Evolutionary conservation across 2,113 vertebrate genomes (phyloP), one percentile per base, ranked within the genome.

Genomic region (Scolopax mira): DNA sequence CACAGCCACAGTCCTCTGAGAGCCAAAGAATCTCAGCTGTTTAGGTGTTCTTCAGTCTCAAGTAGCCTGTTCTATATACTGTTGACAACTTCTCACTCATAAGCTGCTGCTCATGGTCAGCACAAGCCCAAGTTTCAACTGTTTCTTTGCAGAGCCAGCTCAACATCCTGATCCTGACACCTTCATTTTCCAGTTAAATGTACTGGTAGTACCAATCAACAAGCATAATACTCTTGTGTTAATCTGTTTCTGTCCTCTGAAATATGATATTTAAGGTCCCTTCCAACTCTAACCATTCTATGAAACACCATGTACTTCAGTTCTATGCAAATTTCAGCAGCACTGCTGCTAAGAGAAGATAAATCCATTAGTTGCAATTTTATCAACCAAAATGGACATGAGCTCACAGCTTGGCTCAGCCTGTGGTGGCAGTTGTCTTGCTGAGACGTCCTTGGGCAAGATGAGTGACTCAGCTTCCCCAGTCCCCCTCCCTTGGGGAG

Each of bases 341-440:
- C 0, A 0, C 46, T 62, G 24, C 49, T 58, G 48, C 35, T 41
- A 10, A 2, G 3, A 27, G 55, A 66, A 0, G 5, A 62, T 85
- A 80, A 85, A 70, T 79, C 42, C 41, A 35, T 78, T 85, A 51
- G n/a, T 2, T 58, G 27, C 44, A 58, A 58, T 85, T 91, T 77
- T 77, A 37, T 70, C 88, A 85, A n/a, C 42, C 33, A 52, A 71
- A 58, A 64, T 27, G 65, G 72, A 35, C 30, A 30, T 0, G 0
- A 94, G 15, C 46, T 52, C 58, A 1, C 15, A 30, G 19, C 23
- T 55, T 58, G 69, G 46, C 83, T 70, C 46, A n/a, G 72, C 65
- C 77, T 39, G 15, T 23, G 55, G 39, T 62, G 22, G 11, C 7
- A 60, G 11, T 37, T 33, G 28, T 41, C 69, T 88, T 5, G 0